Percentiles rank a stretch among this genome's conserved stretches.
These are phyloP conservation scores for Silurus meridionalis DNA, from an alignment of 2,113 vertebrate genomes.

Conservation along the genomic window DNA sequence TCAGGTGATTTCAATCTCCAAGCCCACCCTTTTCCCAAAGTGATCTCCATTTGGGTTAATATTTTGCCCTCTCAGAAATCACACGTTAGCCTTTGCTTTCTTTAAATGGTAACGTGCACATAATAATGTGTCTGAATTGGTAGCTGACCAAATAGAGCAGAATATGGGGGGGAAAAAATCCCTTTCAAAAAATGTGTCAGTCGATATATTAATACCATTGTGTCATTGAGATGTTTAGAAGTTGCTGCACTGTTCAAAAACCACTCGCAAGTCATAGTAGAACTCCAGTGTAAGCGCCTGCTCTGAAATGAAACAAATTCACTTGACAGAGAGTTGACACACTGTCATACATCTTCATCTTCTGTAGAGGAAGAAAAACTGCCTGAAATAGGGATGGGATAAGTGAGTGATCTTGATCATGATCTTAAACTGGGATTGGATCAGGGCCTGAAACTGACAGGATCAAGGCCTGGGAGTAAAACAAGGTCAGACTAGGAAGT, in stretches of 20 bases:
- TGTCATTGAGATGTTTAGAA: background rate
- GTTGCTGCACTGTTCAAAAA: background rate
- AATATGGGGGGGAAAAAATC: background rate
- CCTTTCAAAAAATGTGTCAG: background rate
- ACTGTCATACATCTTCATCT: background rate
- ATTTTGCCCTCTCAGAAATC: background rate
- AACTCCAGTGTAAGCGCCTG: background rate
- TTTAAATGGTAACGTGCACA: background rate
- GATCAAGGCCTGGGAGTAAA: slow-evolving; percentile 2
- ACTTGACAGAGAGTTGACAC: background rate
- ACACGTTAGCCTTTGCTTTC: background rate
- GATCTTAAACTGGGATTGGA: background rate
- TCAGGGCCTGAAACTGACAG: background rate
- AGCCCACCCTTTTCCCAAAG: no score
- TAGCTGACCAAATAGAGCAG: background rate
- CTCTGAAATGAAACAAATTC: background rate
- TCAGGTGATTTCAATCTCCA: background rate
- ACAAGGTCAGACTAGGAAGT: slow-evolving; percentile 1
- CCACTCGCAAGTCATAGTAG: background rate
- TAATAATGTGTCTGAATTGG: background rate
- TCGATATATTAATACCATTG: background rate
- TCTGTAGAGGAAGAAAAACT: background rate
- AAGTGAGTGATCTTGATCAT: background rate
- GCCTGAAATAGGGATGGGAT: background rate
- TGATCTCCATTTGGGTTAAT: background rate